phyloP scores from a whole-genome alignment of 2,888 invertebrate genomes.

The Protonemura montana region DNA sequence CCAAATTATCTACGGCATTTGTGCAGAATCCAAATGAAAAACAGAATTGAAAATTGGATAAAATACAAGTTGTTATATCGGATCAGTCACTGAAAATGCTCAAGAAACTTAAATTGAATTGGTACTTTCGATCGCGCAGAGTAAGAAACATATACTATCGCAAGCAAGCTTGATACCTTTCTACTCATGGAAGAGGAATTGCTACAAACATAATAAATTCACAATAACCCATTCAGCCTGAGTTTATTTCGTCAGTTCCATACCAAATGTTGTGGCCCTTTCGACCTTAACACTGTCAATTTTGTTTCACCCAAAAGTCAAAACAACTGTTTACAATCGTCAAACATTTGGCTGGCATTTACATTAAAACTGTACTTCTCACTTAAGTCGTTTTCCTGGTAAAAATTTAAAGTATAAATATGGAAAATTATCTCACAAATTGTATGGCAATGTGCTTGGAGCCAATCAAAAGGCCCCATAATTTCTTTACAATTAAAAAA shows the following conservation, averaged over 20 bases:
- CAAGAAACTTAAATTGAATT: not conserved
- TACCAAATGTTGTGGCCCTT: not conserved
- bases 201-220: not conserved
- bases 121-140: not conserved
- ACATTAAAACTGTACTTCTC: not conserved
- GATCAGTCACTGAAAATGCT: not conserved
- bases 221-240: not conserved
- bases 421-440: not conserved
- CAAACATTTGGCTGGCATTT: not conserved
- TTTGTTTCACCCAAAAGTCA: not conserved
- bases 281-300: not conserved
- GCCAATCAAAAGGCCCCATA: not conserved
- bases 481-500: not conserved
- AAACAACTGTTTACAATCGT: not conserved
- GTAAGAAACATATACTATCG: not conserved
- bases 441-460: not conserved
- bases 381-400: not conserved
- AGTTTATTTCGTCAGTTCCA: not conserved
- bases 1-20: not conserved
- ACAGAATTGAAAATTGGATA: not conserved
- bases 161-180: not conserved
- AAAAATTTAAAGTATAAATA: not conserved
- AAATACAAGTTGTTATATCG: not conserved
- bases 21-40: not conserved
- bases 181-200: not conserved